A percentile compares a stretch with the other conserved stretches of the same genome.
Conservation (phyloP, 2,888 invertebrate species). For the Lathronympha strigana region DNA sequence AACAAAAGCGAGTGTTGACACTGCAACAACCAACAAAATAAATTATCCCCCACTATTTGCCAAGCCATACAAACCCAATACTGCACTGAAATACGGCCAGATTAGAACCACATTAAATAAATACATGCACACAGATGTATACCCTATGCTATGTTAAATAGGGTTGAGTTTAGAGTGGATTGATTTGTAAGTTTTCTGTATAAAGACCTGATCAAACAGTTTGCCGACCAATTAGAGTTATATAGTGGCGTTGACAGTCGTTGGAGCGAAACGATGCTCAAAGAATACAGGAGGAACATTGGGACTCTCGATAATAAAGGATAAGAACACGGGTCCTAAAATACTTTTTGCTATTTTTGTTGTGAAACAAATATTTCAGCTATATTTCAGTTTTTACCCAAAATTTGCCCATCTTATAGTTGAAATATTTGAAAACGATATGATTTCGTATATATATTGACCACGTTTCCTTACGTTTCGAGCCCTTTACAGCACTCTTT, state of each 20-base stretch:
- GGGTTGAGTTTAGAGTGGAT: neutral
- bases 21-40: slow-evolving; percentile 5
- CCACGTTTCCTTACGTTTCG: too few relatives aligned
- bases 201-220: slow-evolving; percentile 58
- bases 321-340: slow-evolving; percentile 3
- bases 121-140: neutral
- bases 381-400: too few relatives aligned
- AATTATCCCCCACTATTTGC: slow-evolving; percentile 20
- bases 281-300: slow-evolving; percentile 15
- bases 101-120: slow-evolving; percentile 28
- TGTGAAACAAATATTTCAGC: too few relatives aligned
- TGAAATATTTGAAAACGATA: too few relatives aligned
- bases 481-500: too few relatives aligned
- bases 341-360: too few relatives aligned
- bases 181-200: slow-evolving; percentile 35
- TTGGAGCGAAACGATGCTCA: slow-evolving; percentile 45
- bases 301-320: neutral
- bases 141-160: neutral
- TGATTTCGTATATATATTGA: too few relatives aligned
- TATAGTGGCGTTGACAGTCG: slow-evolving; percentile 51
- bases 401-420: too few relatives aligned
- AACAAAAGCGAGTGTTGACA: slow-evolving; percentile 15
- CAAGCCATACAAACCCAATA: slow-evolving; percentile 19
- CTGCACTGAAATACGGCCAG: slow-evolving; percentile 13
- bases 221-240: slow-evolving; percentile 57